A percentile compares a stretch with the other conserved stretches of the same genome.
Evolutionary conservation across 2,888 invertebrate species (phyloP).

Genomic region (Ophonus ardosiacus): DNA sequence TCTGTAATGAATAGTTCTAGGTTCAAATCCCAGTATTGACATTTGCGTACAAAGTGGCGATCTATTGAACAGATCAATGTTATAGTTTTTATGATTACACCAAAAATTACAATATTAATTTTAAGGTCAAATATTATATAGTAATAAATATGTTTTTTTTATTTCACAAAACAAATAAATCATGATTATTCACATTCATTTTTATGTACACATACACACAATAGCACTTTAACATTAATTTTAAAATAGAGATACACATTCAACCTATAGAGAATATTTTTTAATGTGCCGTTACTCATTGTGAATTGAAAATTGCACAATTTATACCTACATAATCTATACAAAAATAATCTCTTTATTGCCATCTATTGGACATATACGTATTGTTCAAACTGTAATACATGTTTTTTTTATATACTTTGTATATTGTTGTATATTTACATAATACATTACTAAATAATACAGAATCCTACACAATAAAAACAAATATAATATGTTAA

Average conservation of each 20-base stretch:
- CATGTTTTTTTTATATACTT: constrained; percentile 1
- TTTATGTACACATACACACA: not conserved
- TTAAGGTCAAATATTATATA: not conserved
- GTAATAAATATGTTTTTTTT: not conserved
- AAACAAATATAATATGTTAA: constrained; percentile 42
- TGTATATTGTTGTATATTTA: constrained; percentile 41
- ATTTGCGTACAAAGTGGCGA: no score
- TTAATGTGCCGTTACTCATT: constrained; percentile 40
- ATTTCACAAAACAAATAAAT: not conserved
- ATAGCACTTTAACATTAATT: constrained; percentile 9
- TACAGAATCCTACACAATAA: constrained; percentile 40
- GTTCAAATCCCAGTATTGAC: no score
- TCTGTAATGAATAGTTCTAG: no score
- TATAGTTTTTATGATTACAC: no score
- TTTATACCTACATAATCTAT: constrained; percentile 38
- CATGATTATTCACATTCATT: not conserved
- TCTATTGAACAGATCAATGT: no score
- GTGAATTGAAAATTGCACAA: constrained; percentile 42
- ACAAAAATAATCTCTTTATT: constrained; percentile 50
- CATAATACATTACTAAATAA: constrained; percentile 38
- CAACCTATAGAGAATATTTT: not conserved
- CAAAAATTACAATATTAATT: not conserved
- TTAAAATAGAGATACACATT: constrained; percentile 17
- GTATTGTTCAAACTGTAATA: constrained; percentile 45
- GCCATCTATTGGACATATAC: constrained; percentile 43